Evolutionary conservation across 2,797 vertebrate species (phyloP).

Genomic region (Glossophaga mutica): DNA sequence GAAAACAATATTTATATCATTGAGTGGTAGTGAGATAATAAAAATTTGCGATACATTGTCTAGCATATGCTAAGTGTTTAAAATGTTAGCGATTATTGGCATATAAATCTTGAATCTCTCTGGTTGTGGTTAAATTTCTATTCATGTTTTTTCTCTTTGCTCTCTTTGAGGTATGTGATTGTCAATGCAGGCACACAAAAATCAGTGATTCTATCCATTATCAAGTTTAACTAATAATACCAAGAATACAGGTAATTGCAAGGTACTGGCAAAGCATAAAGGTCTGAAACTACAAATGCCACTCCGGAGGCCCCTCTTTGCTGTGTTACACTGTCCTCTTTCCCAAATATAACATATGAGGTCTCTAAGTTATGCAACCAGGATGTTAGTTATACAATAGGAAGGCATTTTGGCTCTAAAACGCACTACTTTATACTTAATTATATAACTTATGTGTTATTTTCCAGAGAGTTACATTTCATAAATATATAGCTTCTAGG

Average conservation of each 20-base stretch:
- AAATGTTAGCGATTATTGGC: background rate
- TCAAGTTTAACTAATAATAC: background rate
- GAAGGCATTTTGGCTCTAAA: background rate
- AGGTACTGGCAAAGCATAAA: background rate
- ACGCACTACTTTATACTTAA: background rate
- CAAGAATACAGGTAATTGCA: background rate
- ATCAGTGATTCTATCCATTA: background rate
- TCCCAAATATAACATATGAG: background rate
- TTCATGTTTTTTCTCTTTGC: background rate
- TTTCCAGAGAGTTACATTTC: background rate
- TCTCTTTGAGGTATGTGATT: background rate
- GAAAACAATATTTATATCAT: background rate
- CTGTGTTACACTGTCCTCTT: background rate
- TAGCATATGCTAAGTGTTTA: background rate
- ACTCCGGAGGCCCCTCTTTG: background rate
- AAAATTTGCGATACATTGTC: background rate
- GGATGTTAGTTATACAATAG: background rate
- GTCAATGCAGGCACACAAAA: background rate
- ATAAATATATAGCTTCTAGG: background rate
- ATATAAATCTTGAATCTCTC: background rate
- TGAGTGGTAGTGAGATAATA: background rate
- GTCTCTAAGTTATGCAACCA: background rate
- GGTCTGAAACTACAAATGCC: background rate
- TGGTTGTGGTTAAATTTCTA: background rate
- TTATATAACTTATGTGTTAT: background rate